Evolutionary conservation across 2,113 vertebrate species (phyloP).

Genomic region (Furnarius figulus): DNA sequence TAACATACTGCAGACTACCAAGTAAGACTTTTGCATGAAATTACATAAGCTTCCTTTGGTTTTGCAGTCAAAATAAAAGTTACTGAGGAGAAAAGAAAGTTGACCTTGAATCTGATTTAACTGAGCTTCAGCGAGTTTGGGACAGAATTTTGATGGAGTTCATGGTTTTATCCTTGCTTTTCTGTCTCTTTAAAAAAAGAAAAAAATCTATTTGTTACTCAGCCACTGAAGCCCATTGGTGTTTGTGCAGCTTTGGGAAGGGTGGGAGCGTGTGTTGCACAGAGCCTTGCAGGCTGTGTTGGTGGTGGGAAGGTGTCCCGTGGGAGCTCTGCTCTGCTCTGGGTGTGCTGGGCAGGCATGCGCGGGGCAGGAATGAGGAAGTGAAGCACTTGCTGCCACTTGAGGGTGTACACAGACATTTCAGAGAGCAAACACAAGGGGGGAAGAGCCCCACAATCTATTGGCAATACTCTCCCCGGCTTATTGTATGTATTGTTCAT

Average conservation of each 20-base stretch:
- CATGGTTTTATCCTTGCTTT: not conserved
- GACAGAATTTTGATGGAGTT: not conserved
- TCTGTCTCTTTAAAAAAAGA: not conserved
- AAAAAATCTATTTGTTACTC: no score
- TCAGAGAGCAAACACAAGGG: not conserved
- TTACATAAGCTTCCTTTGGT: not conserved
- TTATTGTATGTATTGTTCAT: not conserved
- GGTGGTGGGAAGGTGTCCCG: not conserved
- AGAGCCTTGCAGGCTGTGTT: not conserved
- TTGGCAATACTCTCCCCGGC: not conserved
- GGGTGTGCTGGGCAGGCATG: not conserved
- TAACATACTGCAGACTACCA: not conserved
- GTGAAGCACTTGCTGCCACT: not conserved
- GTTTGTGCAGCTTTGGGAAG: not conserved
- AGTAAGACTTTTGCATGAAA: not conserved
- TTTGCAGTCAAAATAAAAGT: not conserved
- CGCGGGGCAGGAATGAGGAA: not conserved
- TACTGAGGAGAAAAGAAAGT: not conserved
- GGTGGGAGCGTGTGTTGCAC: rapidly evolving
- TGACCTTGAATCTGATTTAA: not conserved
- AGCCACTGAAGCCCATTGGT: rapidly evolving
- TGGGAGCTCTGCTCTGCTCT: not conserved
- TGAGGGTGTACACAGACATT: not conserved
- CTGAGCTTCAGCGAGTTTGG: not conserved
- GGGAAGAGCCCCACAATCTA: rapidly evolving